A percentile compares a stretch with the other conserved stretches of the same genome.
Conservation (phyloP, 2,888 invertebrate genomes). For the Cheilosia urbana region DNA sequence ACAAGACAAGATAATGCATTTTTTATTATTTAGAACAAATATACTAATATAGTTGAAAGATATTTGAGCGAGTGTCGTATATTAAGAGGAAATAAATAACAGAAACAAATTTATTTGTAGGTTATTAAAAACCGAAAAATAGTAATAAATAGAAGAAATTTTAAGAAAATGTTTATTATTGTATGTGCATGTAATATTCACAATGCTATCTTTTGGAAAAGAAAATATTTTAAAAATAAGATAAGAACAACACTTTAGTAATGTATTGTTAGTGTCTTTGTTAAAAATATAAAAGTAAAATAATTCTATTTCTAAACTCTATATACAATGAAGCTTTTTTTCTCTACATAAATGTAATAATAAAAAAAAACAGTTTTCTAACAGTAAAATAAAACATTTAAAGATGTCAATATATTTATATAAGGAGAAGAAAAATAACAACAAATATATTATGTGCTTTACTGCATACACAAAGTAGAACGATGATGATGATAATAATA, state of each 20-base stretch:
- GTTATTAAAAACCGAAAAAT: slow-evolving; percentile 19
- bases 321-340: slow-evolving; percentile 61
- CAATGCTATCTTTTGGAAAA: slow-evolving; percentile 23
- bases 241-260: slow-evolving; percentile 5
- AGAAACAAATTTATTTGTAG: slow-evolving; percentile 20
- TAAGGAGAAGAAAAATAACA: slow-evolving; percentile 6
- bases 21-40: slow-evolving; percentile 70
- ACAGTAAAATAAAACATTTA: slow-evolving; percentile 2
- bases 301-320: slow-evolving; percentile 38
- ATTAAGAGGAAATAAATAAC: slow-evolving; percentile 19
- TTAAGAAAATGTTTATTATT: slow-evolving; percentile 25
- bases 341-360: slow-evolving; percentile 5
- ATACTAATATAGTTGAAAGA: slow-evolving; percentile 51
- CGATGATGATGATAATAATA: slow-evolving; percentile 11
- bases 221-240: neutral
- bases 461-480: slow-evolving; percentile 12
- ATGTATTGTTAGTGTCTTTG: slow-evolving; percentile 23
- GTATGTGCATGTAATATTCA: slow-evolving; percentile 30
- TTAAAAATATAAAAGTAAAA: slow-evolving; percentile 12
- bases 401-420: slow-evolving; percentile 42
- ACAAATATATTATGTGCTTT: neutral
- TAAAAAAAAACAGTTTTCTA: slow-evolving; percentile 11
- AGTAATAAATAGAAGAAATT: slow-evolving; percentile 18
- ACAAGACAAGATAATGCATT: slow-evolving; percentile 74
- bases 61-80: slow-evolving; percentile 44